A percentile compares a stretch with the other conserved stretches of the same genome.
Conservation (phyloP, 2,113 vertebrate species). For the Monopterus albus region DNA sequence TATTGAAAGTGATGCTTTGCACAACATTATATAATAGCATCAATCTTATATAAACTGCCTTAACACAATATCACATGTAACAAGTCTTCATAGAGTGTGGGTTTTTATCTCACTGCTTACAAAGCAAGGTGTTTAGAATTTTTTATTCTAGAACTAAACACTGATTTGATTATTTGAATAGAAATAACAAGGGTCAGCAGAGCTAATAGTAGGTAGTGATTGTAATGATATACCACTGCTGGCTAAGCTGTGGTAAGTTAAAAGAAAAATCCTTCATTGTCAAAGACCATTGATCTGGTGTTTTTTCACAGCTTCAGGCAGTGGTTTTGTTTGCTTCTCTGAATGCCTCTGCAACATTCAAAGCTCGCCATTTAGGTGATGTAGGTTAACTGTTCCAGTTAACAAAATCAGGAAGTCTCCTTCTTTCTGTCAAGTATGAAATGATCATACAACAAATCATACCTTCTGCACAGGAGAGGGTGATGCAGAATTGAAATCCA, state of each 20-base stretch:
- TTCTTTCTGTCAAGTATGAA: too few species aligned
- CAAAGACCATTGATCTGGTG: too few species aligned
- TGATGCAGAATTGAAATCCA: slow-evolving; percentile 95
- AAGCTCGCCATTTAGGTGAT: background rate
- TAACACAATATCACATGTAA: background rate
- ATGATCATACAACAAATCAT: too few species aligned
- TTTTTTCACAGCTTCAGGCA: too few species aligned
- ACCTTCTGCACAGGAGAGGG: slow-evolving; percentile 95
- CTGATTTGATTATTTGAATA: slow-evolving; percentile 5
- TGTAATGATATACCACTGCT: background rate
- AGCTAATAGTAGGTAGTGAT: background rate
- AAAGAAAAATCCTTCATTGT: too few species aligned
- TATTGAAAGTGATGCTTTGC: background rate
- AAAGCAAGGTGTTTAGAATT: too few species aligned
- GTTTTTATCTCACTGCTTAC: background rate
- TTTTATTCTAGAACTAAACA: too few species aligned
- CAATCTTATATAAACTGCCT: background rate
- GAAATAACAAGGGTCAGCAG: background rate
- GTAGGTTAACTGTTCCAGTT: background rate
- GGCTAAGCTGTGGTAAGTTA: background rate
- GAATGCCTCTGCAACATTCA: background rate
- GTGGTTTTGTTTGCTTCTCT: too few species aligned
- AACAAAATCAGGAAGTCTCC: background rate
- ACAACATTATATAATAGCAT: background rate
- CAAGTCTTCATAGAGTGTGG: background rate